Evolutionary conservation across 2,797 vertebrate species (phyloP).

Genomic region (Vipera ursinii): DNA sequence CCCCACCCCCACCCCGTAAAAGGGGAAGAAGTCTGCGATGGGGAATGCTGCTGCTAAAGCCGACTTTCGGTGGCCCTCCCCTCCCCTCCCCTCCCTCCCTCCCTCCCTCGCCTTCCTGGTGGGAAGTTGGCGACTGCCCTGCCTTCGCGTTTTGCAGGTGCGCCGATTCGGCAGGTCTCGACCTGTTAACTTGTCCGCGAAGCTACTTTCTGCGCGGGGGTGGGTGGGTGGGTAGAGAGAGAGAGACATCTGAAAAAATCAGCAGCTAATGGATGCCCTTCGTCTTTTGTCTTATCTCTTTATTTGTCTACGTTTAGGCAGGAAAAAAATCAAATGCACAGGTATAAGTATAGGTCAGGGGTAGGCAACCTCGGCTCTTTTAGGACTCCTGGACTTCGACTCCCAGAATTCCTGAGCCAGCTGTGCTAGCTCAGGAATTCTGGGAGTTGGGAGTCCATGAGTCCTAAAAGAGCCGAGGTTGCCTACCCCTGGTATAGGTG

Average conservation of each 20-base stretch:
- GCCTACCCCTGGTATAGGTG: too few relatives aligned
- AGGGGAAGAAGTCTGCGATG: neutral
- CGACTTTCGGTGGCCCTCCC: neutral
- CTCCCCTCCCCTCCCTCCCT: too few relatives aligned
- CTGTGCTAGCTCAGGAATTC: too few relatives aligned
- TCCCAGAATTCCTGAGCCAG: too few relatives aligned
- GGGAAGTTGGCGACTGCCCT: neutral
- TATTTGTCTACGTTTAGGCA: too few relatives aligned
- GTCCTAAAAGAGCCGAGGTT: too few relatives aligned
- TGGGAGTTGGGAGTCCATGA: too few relatives aligned
- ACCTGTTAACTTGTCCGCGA: neutral
- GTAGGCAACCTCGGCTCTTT: too few relatives aligned
- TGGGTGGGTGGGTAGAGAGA: too few relatives aligned
- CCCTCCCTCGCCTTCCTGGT: neutral
- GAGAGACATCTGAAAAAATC: neutral
- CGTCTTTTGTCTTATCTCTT: neutral
- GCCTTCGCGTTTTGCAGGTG: neutral
- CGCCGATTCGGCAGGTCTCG: neutral
- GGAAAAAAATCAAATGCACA: too few relatives aligned
- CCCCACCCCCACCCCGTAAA: rapidly evolving
- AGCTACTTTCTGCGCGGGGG: neutral
- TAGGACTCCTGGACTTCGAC: too few relatives aligned
- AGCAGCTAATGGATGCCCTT: neutral
- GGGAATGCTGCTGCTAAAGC: neutral
- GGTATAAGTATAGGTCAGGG: too few relatives aligned